Base-by-base conservation (phyloP, 2,888 invertebrate genomes). In the Linyphia triangularis region DNA sequence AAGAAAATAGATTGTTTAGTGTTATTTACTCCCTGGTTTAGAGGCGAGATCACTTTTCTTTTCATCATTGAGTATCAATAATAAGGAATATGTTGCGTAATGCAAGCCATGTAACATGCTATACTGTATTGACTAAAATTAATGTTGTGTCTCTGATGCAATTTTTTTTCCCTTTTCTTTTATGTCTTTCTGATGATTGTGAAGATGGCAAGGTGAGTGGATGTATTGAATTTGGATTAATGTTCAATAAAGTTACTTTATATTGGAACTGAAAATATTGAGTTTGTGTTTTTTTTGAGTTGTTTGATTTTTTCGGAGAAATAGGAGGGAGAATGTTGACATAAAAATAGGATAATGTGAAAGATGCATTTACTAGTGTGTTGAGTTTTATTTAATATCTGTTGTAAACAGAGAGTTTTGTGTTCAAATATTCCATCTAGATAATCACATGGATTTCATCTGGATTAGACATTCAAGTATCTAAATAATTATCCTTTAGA, bases 191-290 rank as follows among this genome's bases (percentile, higher is more conserved):
- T 73, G 73, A 33, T 73, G 59, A 75, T 51, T 75, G 73, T 30
- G 40, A 22, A 10, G 59, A 73, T 67, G 33, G 40, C 28, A 61
- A 43, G 69, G 67, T 26, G 67, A 72, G 70, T 70, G 24, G 7
- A 37, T 82, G 78, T 67, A 79, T 67, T 43, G 78, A 26, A 57
- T 67, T 69, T 81, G 69, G 69, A 81, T 81, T 81, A 81, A 69
- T 59, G 82, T 40, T 82, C 82, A 82, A 82, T 82, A 70, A 82
- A 79, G 65, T 79, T 67, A 26, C 37, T 77, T 77, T 77, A 70
- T 70, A 43, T 70, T 16, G 51, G 43, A 70, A 57, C 28, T 30
- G 33, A 19, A 72, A 51, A 67, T 72, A 51, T 43, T 28, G 73
- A 70, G 73, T 73, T 30, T 30, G 30, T 73, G 26, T 67, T 30